Percentiles rank a stretch among this genome's conserved stretches.
Evolutionary conservation across 2,113 vertebrate genomes (phyloP).

Genomic region (Ellobius talpinus): DNA sequence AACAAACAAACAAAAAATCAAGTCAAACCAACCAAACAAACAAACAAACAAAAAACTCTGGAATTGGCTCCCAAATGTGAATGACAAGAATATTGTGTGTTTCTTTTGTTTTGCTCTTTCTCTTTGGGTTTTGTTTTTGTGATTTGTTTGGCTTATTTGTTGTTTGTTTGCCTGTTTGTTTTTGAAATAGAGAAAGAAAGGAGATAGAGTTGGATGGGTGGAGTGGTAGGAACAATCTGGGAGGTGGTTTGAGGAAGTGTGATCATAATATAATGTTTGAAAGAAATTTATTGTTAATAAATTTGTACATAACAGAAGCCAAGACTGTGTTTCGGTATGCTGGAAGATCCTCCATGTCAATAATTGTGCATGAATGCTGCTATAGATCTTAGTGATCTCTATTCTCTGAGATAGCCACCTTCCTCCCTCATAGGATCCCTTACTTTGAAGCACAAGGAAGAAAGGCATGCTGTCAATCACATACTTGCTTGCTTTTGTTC

Average conservation of each 20-base stretch:
- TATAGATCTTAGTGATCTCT: not conserved
- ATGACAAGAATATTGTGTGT: not conserved
- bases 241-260: not conserved
- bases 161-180: no score
- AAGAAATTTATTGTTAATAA: not conserved
- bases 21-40: not conserved
- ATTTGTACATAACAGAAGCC: not conserved
- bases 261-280: not conserved
- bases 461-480: not conserved
- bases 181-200: not conserved
- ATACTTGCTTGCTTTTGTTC: slow-evolving; percentile 47
- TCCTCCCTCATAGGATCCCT: not conserved
- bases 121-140: not conserved
- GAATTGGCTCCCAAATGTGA: not conserved
- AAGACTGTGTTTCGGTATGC: not conserved
- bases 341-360: not conserved
- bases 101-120: not conserved
- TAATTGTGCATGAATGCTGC: not conserved
- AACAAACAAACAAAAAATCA: not conserved
- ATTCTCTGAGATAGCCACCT: not conserved
- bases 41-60: not conserved
- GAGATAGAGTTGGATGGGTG: not conserved
- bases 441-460: not conserved
- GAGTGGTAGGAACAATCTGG: not conserved
- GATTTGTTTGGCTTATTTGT: not conserved